Base-by-base conservation (phyloP, 2,888 invertebrate genomes). In the Pterostichus niger region DNA sequence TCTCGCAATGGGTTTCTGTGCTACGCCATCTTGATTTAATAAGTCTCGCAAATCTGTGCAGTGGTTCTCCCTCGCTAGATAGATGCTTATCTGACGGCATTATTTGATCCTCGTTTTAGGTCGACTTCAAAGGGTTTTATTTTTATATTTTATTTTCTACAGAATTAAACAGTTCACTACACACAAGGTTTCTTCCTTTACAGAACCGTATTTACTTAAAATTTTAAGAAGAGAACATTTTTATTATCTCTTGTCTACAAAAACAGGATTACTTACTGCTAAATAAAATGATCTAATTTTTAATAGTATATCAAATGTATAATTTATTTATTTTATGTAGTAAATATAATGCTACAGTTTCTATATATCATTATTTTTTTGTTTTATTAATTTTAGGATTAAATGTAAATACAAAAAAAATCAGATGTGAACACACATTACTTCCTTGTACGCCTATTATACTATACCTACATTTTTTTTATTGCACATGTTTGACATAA, bases 121-220 rank as follows among this genome's bases (percentile, higher is more conserved):
- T 71, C 68, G 68, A 71, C 68, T 71, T 71, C 68, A 71, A 71
- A 71, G 68, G 44, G 44, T 71, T 15, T 17, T 44, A 44, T 71
- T 71, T 71, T 71, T 71, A 71, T 71, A 44, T 71, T 71, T 71
- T 44, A 17, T 44, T 17, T 71, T 44, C 68, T 71, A 44, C 68
- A 40, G 68, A 71, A 71, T 71, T 71, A 71, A 71, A 71, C 68
- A 40, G 68, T 71, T 71, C 68, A 44, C 68, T 71, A 46, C 68
- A 71, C 68, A 44, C 44, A 44, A 71, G 68, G 44, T 44, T 71
- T 44, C 68, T 11, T 17, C 44, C 40, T 44, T 24, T 44, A 9
- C 68, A 71, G 68, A 71, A 3, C 44, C 11, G 68, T 40, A 71
- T 44, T 71, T 17, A 71, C 13, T 44, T 71, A 13, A 15, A 6